These are phyloP conservation scores for Girardia tigrina DNA, from an alignment of 2,888 invertebrate genomes.

Conservation along the genomic window DNA sequence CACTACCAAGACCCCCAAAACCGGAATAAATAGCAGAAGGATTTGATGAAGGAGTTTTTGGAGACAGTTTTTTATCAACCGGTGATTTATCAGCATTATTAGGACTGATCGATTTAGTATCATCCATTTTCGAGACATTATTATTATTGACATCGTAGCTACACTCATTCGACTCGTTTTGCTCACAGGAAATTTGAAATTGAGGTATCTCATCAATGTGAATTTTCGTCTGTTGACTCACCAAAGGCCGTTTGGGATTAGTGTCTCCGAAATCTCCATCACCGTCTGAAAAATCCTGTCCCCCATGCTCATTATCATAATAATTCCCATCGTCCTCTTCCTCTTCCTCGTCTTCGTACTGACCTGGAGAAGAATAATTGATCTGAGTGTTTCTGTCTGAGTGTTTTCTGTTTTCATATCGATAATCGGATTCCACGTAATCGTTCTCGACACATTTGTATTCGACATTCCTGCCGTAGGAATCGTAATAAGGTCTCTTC, in stretches of 20 bases:
- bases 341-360: neutral
- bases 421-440: neutral
- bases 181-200: neutral
- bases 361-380: conserved; percentile 9
- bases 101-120: neutral
- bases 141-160: neutral
- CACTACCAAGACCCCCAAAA: conserved; percentile 24
- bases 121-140: neutral
- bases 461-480: neutral
- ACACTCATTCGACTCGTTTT: neutral
- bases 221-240: neutral
- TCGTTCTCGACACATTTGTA: conserved; percentile 7
- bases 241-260: neutral
- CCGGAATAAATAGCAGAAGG: conserved; percentile 3
- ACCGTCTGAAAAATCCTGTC: neutral
- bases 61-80: neutral
- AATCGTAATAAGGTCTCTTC: neutral
- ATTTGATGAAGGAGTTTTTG: neutral
- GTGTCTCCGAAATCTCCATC: neutral
- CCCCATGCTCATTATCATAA: conserved; percentile 9
- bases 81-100: neutral
- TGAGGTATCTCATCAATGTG: conserved; percentile 16
- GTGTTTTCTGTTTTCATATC: neutral
- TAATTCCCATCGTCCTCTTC: conserved; percentile 7
- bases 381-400: neutral